Conservation (phyloP, 2,888 invertebrate genomes). For the Latrodectus hesperus region DNA sequence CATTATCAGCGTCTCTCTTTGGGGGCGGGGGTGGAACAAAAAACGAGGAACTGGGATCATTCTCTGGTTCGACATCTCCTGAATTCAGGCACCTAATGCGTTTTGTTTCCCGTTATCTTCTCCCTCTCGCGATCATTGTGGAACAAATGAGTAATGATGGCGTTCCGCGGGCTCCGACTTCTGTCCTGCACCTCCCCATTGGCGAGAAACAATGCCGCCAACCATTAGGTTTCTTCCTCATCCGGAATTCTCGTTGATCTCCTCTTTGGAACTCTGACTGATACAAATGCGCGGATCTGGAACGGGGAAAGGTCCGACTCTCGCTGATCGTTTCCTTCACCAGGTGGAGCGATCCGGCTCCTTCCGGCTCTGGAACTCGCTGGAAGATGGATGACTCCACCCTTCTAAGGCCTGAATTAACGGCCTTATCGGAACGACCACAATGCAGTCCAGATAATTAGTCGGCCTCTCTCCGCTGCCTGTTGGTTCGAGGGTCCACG, state of each 20-base stretch:
- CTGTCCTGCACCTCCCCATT: conserved; percentile 43
- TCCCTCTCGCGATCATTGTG: conserved; percentile 32
- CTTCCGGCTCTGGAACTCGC: conserved; percentile 55
- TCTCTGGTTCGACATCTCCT: background rate
- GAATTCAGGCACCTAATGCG: conserved; percentile 54
- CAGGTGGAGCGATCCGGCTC: conserved; percentile 54
- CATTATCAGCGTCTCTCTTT: no score
- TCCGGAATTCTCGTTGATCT: conserved; percentile 53
- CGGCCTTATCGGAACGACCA: background rate
- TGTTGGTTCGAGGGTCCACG: background rate
- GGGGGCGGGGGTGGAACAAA: background rate
- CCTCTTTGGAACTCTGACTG: conserved; percentile 17
- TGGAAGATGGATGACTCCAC: conserved; percentile 60
- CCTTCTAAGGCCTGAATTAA: conserved; percentile 28
- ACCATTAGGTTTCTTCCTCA: conserved; percentile 62
- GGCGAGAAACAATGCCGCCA: conserved; percentile 42
- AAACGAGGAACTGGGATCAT: background rate
- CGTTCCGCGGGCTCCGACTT: conserved; percentile 31
- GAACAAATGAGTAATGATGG: conserved; percentile 53
- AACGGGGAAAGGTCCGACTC: background rate
- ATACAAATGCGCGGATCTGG: background rate
- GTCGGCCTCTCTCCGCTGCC: background rate
- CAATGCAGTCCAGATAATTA: conserved; percentile 2
- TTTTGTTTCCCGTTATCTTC: conserved; percentile 43
- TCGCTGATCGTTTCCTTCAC: conserved; percentile 37